Base-by-base conservation (phyloP, 2,888 invertebrate genomes). In the Ectobius pallidus region DNA sequence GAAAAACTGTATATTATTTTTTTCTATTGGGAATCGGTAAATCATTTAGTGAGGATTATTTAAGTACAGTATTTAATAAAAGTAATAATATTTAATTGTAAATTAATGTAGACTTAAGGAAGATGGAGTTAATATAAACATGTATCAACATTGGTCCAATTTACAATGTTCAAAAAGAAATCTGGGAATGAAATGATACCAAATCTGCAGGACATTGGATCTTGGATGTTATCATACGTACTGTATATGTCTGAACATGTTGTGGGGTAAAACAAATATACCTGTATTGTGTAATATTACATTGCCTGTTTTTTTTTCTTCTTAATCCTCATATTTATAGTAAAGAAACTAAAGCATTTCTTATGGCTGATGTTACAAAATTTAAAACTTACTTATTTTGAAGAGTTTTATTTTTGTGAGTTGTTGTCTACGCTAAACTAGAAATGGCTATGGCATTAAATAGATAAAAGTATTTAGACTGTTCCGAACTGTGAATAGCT, bases 61-160 rank as follows among this genome's bases (percentile, higher is more conserved):
- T 46, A 65, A 46, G 30, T 65, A 65, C 46, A 44, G 65, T 46
- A 65, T 46, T 65, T 65, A 65, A 27, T 65, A 27, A 46, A 65
- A 65, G 27, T 65, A 63, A 63, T 63, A 46, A 46, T 65, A 65
- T 65, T 44, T 65, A 65, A 42, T 65, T 65, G 46, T 65, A 30
- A 25, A 46, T 65, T 65, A 46, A 46, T 65, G 30, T 65, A 65
- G 65, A n/a, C 30, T 27, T 65, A 65, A 65, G 46, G 65, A 65
- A 65, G 44, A 65, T 65, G 44, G 65, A 27, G 6, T 46, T 46
- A 65, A 65, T 65, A 65, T 65, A 30, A 44, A 46, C n/a, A 30
- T 65, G 63, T 63, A 63, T 25, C 16, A 42, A 42, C 62, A 63
- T 42, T 22, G 18, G 44, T 18, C 46, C 46, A 30, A 11, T 46